Evolutionary conservation across 2,113 vertebrate genomes (phyloP), one percentile per base, ranked within the genome.

Genomic region (Actenoides hombroni): DNA sequence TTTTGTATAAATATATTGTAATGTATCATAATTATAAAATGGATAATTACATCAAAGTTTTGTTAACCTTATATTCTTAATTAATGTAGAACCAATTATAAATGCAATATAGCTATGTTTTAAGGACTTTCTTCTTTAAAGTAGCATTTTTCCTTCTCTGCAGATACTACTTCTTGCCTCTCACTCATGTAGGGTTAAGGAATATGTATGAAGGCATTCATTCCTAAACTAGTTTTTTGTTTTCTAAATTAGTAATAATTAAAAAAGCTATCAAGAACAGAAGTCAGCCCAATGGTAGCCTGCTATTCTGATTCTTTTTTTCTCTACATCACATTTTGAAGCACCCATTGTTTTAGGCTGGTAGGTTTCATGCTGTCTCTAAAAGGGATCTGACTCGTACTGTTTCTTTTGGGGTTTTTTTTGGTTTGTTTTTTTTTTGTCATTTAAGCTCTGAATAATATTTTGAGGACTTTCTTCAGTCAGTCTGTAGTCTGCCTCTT

Each of bases 401-500:
- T 46, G 13, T 16, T 60, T 57, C 5, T 24, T 60, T 46, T 10
- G 18, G 9, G 18, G 5, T 6, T n/a, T 6, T 33, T 17, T 65
- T 64, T 40, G 20, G 17, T 14, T 59, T 33, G 57, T 24, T 7
- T 7, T 49, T 33, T 42, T 61, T 59, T 68, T 61, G 39, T 64
- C 5, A 17, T 70, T 91, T 26, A 28, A 46, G 68, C 65, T 96
- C 75, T 89, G 86, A 97, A 37, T 95, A 86, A 83, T 69, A 40
- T 70, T 65, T 48, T 60, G 16, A 88, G 39, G 19, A 46, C 54
- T 97, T 95, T 70, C n/a, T 86, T 96, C n/a, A 13, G 53, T 83
- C 88, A 75, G 2, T 53, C 23, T 84, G 20, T 79, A 69, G 10
- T 71, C 86, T 81, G 16, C 33, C 16, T 77, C n/a, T 84, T 92